Conservation (phyloP, 2,888 invertebrate genomes). For the Tanytarsus gracilentus region DNA sequence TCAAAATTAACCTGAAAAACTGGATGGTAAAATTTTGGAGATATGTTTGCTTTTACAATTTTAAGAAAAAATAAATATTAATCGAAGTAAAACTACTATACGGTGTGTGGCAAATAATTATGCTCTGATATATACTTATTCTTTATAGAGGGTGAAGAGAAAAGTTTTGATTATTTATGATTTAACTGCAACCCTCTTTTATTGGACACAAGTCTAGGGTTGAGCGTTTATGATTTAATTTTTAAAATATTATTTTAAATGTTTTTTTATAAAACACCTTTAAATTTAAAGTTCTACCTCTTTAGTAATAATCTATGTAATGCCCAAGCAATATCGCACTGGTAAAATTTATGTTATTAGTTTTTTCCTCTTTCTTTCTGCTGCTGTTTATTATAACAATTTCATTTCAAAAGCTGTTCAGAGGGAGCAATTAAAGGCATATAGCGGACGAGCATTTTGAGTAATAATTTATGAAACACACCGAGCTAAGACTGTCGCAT, state of each 20-base stretch:
- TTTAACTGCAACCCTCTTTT: neutral
- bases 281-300: too few species aligned
- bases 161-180: constrained; percentile 10
- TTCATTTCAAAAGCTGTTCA: neutral
- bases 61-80: constrained; percentile 10
- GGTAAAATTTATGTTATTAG: constrained; percentile 16
- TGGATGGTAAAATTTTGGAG: neutral
- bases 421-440: constrained; percentile 1
- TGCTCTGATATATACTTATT: neutral
- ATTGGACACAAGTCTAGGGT: too few species aligned
- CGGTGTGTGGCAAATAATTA: constrained; percentile 20
- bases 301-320: too few species aligned
- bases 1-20: neutral
- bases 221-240: too few species aligned
- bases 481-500: neutral
- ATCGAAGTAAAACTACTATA: constrained; percentile 13
- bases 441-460: neutral
- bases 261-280: too few species aligned
- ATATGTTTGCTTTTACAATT: too few species aligned
- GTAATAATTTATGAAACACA: constrained; percentile 3
- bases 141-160: too few species aligned
- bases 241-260: too few species aligned
- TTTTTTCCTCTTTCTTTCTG: neutral
- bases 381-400: neutral
- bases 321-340: neutral